Evolutionary conservation across 2,113 vertebrate genomes (phyloP), one percentile per base, ranked within the genome.

Genomic region (Egretta garzetta): DNA sequence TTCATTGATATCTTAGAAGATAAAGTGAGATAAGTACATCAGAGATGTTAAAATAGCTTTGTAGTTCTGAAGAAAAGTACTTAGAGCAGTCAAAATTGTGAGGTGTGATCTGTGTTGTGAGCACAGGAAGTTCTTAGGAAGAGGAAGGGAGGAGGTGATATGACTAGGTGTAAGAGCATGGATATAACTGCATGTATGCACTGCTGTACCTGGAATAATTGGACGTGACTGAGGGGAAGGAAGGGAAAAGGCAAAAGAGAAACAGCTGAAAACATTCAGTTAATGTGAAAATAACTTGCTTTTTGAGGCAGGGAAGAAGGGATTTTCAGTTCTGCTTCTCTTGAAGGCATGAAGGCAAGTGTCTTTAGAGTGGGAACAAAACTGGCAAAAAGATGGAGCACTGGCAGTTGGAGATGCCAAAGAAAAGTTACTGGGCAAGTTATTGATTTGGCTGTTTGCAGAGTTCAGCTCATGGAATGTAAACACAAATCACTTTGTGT

Each of bases 151-250:
- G 53, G 19, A 88, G 26, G 12, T 73, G 15, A 4, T 66, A 13
- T 0, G 19, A 43, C 5, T 30, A 10, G 5, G 9, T 79, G 6
- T 43, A 0, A 0, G 9, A 59, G 9, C 27, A 22, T 72, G 43
- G 37, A 3, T 86, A 12, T 66, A 87, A 37, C 17, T 9, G 26
- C 32, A 24, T 68, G 26, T 0, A 0, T 75, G 6, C 24, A 27
- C 15, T 43, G 20, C 11, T 77, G 16, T 83, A 17, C 27, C 59
- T 73, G 30, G 33, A 55, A 5, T 66, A 43, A 4, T 33, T 70
- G 50, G 5, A 11, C 21, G 35, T 10, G 6, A 1, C n/a, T 75
- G 32, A 63, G 39, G 10, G 49, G 11, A 68, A 50, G 33, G 55
- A 37, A 14, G n/a, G 43, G 50, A 77, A 50, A 77, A 87, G 12